Conservation (phyloP, 2,797 vertebrate genomes). For the Vespertilio murinus region DNA sequence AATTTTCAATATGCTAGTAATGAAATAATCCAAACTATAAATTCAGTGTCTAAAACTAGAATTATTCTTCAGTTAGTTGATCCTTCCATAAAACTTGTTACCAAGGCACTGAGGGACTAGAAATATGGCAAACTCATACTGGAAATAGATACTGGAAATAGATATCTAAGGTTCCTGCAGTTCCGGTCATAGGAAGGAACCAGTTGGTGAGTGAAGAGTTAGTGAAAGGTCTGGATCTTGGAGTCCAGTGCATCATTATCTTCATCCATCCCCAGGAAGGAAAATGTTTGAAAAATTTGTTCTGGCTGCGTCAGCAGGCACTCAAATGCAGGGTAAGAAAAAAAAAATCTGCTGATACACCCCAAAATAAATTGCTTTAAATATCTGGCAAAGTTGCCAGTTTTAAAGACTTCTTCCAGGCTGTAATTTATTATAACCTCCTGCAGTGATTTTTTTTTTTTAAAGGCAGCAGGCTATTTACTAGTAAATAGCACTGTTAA, state of each 20-base stretch:
- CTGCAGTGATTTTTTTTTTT: no score
- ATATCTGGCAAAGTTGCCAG: conserved; percentile 75
- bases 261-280: conserved; percentile 67
- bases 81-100: conserved; percentile 51
- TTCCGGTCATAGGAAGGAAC: conserved; percentile 9
- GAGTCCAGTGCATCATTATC: conserved; percentile 53
- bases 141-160: neutral
- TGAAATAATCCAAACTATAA: conserved; percentile 51
- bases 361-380: conserved; percentile 77
- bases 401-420: conserved; percentile 73
- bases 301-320: conserved; percentile 78
- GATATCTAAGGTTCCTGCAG: neutral
- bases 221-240: conserved; percentile 45
- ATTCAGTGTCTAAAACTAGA: conserved; percentile 21
- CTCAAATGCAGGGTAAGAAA: conserved; percentile 71
- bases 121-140: conserved; percentile 29
- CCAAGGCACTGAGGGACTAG: neutral
- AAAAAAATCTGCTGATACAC: conserved; percentile 77
- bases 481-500: conserved; percentile 17
- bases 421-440: conserved; percentile 74
- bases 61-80: conserved; percentile 23
- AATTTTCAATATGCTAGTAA: conserved; percentile 59
- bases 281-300: conserved; percentile 73
- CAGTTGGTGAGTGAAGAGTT: conserved; percentile 57
- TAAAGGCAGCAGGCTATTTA: conserved; percentile 35